phyloP scores from a whole-genome alignment of 2,113 vertebrate species.

The Pluvialis apricaria region DNA sequence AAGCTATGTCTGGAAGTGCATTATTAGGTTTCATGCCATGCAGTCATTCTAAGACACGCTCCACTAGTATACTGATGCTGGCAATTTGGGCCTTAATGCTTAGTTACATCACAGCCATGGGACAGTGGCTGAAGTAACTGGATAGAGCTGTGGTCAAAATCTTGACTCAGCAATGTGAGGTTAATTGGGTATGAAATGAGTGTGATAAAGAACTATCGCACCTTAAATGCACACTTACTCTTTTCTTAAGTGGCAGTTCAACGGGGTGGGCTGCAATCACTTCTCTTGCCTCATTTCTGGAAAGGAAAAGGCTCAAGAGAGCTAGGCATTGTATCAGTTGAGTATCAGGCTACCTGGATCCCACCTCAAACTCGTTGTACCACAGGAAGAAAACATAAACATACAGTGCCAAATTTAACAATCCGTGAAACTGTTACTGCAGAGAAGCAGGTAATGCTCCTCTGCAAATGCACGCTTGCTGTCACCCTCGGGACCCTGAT shows the following conservation, averaged over 20 bases:
- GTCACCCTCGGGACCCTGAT: accelerated
- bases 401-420: background rate
- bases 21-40: background rate
- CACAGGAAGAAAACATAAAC: background rate
- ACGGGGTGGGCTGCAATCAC: background rate
- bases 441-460: background rate
- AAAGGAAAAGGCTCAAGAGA: background rate
- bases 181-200: background rate
- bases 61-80: background rate
- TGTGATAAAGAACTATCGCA: background rate
- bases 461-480: background rate
- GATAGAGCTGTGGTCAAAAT: background rate
- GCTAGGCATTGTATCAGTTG: background rate
- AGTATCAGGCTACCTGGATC: background rate
- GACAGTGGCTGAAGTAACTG: background rate
- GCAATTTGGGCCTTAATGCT: background rate
- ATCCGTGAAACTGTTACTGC: background rate
- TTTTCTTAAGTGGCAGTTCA: background rate
- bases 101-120: background rate
- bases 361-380: background rate
- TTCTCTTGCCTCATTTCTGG: background rate
- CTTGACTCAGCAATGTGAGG: background rate
- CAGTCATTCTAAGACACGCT: background rate
- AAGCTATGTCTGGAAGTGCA: background rate
- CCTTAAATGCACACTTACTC: background rate